A percentile compares a stretch with the other conserved stretches of the same genome.
Evolutionary conservation across 1,140 invertebrate genomes (phyloP).

Genomic region (Anastatus disparis): DNA sequence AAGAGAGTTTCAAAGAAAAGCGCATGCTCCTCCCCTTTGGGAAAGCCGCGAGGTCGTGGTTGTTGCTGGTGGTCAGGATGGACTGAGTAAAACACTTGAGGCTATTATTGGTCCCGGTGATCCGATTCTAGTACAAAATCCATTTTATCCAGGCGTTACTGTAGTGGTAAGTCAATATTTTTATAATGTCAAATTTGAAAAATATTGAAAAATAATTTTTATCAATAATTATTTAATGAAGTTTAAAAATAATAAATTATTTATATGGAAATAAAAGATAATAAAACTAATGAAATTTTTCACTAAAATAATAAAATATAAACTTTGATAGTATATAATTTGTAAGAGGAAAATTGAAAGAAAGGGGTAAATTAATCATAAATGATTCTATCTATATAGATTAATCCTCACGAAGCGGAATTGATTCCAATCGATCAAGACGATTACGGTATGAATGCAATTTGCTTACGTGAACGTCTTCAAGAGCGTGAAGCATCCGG

Average conservation of each 20-base stretch:
- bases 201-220: too few species aligned
- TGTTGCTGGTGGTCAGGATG: constrained; percentile 81
- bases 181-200: too few species aligned
- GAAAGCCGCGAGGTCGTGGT: constrained; percentile 72
- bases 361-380: too few species aligned
- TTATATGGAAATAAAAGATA: too few species aligned
- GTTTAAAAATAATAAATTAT: too few species aligned
- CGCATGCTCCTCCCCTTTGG: constrained; percentile 76
- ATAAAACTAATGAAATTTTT: constrained; percentile 14
- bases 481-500: constrained; percentile 63
- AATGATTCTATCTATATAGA: constrained; percentile 59
- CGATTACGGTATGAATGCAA: constrained; percentile 66
- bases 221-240: too few species aligned
- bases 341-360: too few species aligned
- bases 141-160: constrained; percentile 76
- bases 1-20: constrained; percentile 72
- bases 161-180: constrained; percentile 75
- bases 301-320: too few species aligned
- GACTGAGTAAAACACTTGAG: constrained; percentile 78
- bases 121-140: constrained; percentile 76
- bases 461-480: constrained; percentile 61
- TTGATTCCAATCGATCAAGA: constrained; percentile 68
- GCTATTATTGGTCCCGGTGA: constrained; percentile 76
- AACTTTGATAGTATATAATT: too few species aligned
- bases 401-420: constrained; percentile 66